Base-by-base conservation (phyloP, 2,113 vertebrate genomes). In the Myanophis thanlyinensis region DNA sequence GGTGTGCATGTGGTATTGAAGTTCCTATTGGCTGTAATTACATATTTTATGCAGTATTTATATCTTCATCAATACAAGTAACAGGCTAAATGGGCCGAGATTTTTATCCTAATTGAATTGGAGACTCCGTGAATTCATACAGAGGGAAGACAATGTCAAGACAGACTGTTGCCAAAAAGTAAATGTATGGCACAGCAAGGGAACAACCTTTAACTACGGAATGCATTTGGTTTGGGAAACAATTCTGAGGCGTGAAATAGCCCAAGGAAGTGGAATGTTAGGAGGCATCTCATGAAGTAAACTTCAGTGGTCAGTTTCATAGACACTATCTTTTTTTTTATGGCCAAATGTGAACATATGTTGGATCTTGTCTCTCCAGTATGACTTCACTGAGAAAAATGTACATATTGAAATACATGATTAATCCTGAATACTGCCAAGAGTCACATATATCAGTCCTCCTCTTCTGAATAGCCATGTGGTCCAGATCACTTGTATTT, bases 401-500 rank as follows among this genome's bases (percentile, higher is more conserved):
- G 0, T 7, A 3, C 2, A 85, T 3, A 85, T 1, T 1, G 4
- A 93, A 91, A 86, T 30, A 18, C 85, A 80, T 27, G 44, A 53
- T 23, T 62, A 35, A 85, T 53, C 5, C 35, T 85, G 62, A 52
- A 46, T 8, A 23, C 4, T 87, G n/a, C 3, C 2, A 93, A 35
- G 44, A 35, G 62, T 54, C 67, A 93, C 86, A 86, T 23, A 95
- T 87, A 87, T 86, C 86, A 40, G 47, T 0, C 48, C 46, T 46
- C 56, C 44, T 51, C 10, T 51, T 85, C 88, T 93, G 22, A 67
- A 95, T 89, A 44, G 46, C 51, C 94, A 67, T 91, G 92, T 97
- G 93, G 93, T 96, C 91, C 52, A 30, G 73, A 84, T 93, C 94
- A 94, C 48, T 95, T 0, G 59, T 35, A 6, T 18, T 92, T 59